Base-by-base conservation (phyloP, 2,888 invertebrate species). In the Argyra leucocephala region DNA sequence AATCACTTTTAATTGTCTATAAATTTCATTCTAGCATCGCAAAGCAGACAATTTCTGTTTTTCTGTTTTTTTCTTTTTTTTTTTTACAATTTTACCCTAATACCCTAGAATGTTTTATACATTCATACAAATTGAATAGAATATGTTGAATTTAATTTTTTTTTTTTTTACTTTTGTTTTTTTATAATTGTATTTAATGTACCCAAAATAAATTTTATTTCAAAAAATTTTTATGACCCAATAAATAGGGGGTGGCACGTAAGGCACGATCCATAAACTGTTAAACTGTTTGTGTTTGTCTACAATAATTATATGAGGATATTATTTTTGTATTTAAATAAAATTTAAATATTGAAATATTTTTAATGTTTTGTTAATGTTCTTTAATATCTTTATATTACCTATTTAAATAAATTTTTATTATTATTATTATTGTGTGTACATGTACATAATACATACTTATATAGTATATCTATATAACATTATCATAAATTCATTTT, bases 341-440 rank as follows among this genome's bases (percentile, higher is more conserved):
- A 48, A 48, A 48, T 9, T 48, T 48, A 48, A 48, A 48, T 48
- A 48, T 48, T 48, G 48, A 48, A 48, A 48, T 48, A 18, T 12
- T 48, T 48, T 48, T 48, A 48, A 48, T 48, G 48, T 48, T 48
- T 48, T 48, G 48, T 48, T 48, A 48, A 48, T 48, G 18, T 48
- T 48, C 48, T 48, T 48, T 48, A 48, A 48, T 48, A 48, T 48
- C 48, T 48, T 48, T 48, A 48, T 48, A 48, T 48, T 48, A 48
- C 48, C 48, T 48, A 48, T 48, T 48, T 48, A 48, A 48, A 48
- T 48, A 18, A 15, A 48, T 48, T 48, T 48, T 48, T 48, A 48
- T 48, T 48, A 48, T 9, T 48, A 15, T n/a, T n/a, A n/a, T n/a
- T n/a, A n/a, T n/a, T n/a, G n/a, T n/a, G n/a, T n/a, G n/a, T n/a